Evolutionary conservation across 1,140 invertebrate genomes (phyloP), one percentile per base, ranked within the genome.

Genomic region (Agrypnia vestita): DNA sequence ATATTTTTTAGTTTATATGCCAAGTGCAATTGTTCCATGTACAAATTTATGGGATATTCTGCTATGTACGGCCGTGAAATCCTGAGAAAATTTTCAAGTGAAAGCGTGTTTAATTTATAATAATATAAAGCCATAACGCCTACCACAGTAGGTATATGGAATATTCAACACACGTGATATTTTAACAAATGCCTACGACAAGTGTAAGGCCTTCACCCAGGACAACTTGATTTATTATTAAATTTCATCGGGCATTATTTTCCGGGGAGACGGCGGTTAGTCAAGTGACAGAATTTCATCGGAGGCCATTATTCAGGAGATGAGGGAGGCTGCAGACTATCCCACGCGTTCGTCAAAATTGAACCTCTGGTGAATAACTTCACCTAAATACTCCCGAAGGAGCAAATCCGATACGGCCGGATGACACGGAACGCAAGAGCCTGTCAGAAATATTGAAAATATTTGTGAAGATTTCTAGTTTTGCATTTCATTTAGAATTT

Each of bases 211-310:
- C 8, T 35, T 9, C 13, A 15, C 10, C 56, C 13, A 61, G 9
- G 17, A 61, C 8, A 17, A n/a, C 35, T 73, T 73, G 71, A 73
- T 73, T 73, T 73, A 73, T 56, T 55, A 53, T 73, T 53, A 13
- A 55, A 73, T 56, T 73, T 43, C 71, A 73, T 55, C 49, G 25
- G 19, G 19, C 11, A 73, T 73, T 56, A 56, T 73, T 55, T 73
- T 73, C 51, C 13, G 44, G 53, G 49, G 25, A 19, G 64, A 17
- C 11, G 19, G 13, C 51, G 49, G 71, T 73, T 73, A 73, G 71
- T 73, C 51, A 56, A 56, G 4, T 73, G 71, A 73, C 71, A 56
- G 25, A 56, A 73, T 73, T 73, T 73, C 51, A 56, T 25, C 15
- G 12, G 43, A 43, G 49, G 43, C 51, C 71, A 73, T 73, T 73